A percentile compares a stretch with the other conserved stretches of the same genome.
Evolutionary conservation across 2,888 invertebrate species (phyloP).

Genomic region (Trachelus tabidus): DNA sequence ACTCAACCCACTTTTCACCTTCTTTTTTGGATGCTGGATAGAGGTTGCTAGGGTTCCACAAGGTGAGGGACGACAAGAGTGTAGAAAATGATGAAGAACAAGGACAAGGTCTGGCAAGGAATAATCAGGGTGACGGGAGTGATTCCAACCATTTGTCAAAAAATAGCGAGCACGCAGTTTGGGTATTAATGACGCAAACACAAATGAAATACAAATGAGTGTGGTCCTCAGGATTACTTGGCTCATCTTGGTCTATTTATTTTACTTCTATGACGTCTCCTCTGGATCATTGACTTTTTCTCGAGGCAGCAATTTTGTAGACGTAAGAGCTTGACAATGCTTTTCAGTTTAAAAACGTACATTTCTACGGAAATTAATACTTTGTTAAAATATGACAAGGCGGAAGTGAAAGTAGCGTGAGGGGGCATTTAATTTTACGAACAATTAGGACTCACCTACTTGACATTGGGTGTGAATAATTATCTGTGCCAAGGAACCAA

Average conservation of each 20-base stretch:
- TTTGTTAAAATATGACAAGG: neutral
- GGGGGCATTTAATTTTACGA: too few relatives aligned
- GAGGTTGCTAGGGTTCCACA: neutral
- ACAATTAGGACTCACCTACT: too few relatives aligned
- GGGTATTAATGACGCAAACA: neutral
- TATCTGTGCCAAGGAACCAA: neutral
- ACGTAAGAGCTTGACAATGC: neutral
- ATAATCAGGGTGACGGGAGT: neutral
- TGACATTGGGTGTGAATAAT: neutral
- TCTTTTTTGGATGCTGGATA: neutral
- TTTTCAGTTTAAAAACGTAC: neutral
- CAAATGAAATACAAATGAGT: neutral
- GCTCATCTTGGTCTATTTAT: neutral
- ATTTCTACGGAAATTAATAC: neutral
- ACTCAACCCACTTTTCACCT: neutral
- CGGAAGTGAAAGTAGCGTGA: neutral
- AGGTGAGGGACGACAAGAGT: neutral
- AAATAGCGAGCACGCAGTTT: neutral
- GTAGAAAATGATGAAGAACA: neutral
- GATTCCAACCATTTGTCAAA: neutral
- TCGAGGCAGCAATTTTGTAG: neutral
- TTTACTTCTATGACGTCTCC: neutral
- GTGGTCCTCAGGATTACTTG: neutral
- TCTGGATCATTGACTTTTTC: neutral
- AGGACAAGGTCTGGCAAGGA: neutral